Evolutionary conservation across 2,113 vertebrate genomes (phyloP).

Genomic region (Bos javanicus): DNA sequence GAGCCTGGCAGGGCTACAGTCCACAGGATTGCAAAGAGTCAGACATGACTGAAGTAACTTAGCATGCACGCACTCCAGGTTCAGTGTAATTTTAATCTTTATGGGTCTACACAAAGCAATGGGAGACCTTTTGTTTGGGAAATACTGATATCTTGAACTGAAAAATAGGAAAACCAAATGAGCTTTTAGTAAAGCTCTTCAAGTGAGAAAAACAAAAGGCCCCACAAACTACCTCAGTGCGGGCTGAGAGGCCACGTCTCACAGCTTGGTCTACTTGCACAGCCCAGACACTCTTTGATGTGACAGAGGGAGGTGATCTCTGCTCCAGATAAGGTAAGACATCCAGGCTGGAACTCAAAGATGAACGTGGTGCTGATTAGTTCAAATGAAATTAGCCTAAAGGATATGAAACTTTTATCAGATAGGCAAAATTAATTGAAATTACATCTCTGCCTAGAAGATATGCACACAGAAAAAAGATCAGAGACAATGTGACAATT

Average conservation of each 20-base stretch:
- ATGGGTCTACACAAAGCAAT: not conserved
- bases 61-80: not conserved
- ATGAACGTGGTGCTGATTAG: constrained; percentile 67
- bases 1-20: not conserved
- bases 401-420: constrained; percentile 78
- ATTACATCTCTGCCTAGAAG: constrained; percentile 79
- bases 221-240: not conserved
- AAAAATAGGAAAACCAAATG: constrained; percentile 1
- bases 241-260: not conserved
- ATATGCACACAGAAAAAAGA: constrained; percentile 61
- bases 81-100: not conserved
- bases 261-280: not conserved
- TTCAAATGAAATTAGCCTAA: constrained; percentile 78
- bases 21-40: not conserved
- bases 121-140: not conserved
- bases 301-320: constrained; percentile 50
- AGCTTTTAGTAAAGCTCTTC: not conserved
- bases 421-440: constrained; percentile 82
- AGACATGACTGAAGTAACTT: not conserved
- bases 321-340: constrained; percentile 63
- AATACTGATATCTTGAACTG: not conserved
- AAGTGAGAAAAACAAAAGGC: not conserved
- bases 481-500: constrained; percentile 68
- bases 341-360: constrained; percentile 62
- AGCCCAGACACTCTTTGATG: not conserved